Percentiles rank a stretch among this genome's conserved stretches.
Evolutionary conservation across 2,888 invertebrate genomes (phyloP).

Genomic region (Empis stercorea): DNA sequence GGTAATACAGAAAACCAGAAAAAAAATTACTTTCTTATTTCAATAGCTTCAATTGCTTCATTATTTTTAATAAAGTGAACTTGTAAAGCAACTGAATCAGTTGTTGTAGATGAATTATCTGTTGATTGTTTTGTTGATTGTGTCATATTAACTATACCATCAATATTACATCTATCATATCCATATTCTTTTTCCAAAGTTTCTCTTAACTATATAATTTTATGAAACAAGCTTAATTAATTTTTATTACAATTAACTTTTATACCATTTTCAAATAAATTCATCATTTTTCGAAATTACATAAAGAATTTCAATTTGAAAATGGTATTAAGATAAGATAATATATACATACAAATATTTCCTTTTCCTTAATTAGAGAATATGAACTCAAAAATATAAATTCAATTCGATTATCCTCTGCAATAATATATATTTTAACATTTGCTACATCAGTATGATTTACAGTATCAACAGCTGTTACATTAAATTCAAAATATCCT

Average conservation of each 20-base stretch:
- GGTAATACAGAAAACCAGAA: too few relatives aligned
- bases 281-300: too few relatives aligned
- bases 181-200: constrained; percentile 40
- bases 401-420: constrained; percentile 41
- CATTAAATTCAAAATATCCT: constrained; percentile 47
- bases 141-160: constrained; percentile 34
- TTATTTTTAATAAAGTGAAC: constrained; percentile 46
- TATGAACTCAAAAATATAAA: constrained; percentile 17
- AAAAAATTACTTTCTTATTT: constrained; percentile 41
- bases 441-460: constrained; percentile 35
- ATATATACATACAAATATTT: constrained; percentile 38
- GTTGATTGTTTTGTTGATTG: constrained; percentile 4
- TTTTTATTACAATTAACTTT: too few relatives aligned
- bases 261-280: too few relatives aligned
- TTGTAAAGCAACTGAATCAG: constrained; percentile 37
- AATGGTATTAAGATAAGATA: neutral
- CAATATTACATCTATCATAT: constrained; percentile 46
- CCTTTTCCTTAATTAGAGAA: constrained; percentile 19
- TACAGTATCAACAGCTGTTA: constrained; percentile 42
- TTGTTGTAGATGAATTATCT: constrained; percentile 9
- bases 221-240: too few relatives aligned
- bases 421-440: constrained; percentile 46
- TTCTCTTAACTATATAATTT: constrained; percentile 38
- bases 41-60: constrained; percentile 38
- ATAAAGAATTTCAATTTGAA: neutral